phyloP scores from a whole-genome alignment of 2,888 invertebrate species.

The Gastracanthus pulcherrimus region DNA sequence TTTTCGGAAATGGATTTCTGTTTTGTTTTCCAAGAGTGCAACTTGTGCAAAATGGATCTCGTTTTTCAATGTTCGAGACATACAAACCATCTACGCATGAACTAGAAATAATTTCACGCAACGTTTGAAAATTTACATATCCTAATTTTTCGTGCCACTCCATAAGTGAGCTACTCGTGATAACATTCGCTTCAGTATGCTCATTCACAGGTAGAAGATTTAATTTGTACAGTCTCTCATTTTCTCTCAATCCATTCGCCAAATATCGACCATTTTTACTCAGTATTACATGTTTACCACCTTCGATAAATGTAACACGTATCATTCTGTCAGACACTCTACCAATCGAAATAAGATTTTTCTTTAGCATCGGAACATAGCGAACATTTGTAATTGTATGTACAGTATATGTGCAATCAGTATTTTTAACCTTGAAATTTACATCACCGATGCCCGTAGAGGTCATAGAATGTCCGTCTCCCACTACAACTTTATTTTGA shows the following conservation, averaged over 20 bases:
- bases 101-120: slow-evolving; percentile 41
- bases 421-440: slow-evolving; percentile 3
- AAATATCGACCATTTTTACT: slow-evolving; percentile 24
- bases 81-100: neutral
- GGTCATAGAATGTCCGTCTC: slow-evolving; percentile 23
- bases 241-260: slow-evolving; percentile 28
- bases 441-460: slow-evolving; percentile 44
- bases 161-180: slow-evolving; percentile 4
- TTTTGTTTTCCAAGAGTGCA: slow-evolving; percentile 40
- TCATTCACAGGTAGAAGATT: slow-evolving; percentile 11
- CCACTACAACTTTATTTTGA: slow-evolving; percentile 19
- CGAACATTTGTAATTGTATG: slow-evolving; percentile 36
- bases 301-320: slow-evolving; percentile 42
- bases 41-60: slow-evolving; percentile 51
- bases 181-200: neutral
- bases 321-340: slow-evolving; percentile 13
- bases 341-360: slow-evolving; percentile 25
- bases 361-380: slow-evolving; percentile 51
- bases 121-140: slow-evolving; percentile 46
- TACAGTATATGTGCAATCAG: neutral
- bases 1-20: slow-evolving; percentile 32
- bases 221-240: slow-evolving; percentile 49
- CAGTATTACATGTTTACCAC: slow-evolving; percentile 37
- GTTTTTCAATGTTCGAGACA: neutral
- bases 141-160: too few relatives aligned